Evolutionary conservation across 2,113 vertebrate genomes (phyloP), one percentile per base, ranked within the genome.

Genomic region (Antigone vipio): DNA sequence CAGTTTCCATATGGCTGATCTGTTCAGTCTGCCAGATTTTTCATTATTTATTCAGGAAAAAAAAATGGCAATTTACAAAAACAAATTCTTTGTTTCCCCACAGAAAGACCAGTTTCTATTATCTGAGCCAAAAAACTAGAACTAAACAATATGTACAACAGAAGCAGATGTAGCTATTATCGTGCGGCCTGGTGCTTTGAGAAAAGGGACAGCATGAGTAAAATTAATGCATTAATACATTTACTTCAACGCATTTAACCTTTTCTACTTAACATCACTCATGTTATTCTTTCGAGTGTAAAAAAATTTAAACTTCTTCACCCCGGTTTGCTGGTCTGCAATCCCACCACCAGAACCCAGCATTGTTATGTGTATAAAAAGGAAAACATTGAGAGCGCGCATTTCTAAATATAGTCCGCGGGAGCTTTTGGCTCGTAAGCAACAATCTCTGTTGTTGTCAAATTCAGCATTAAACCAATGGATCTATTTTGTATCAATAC

Each of bases 61-160:
- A 84, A 87, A 85, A 93, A 77, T 52, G 69, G 84, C 69, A 93
- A 96, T 97, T 96, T 97, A 95, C 93, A 81, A 96, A 95, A 97
- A 92, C 90, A 96, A 93, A 91, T 95, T 96, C 93, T 97, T 97
- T 97, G 95, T 88, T 97, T 96, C 93, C 93, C 84, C 95, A 93
- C 92, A 96, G 91, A 96, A 97, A 95, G 91, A 85, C 91, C 91
- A 89, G 88, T 96, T 96, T 83, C 95, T 97, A 94, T 92, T 94
- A 84, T 95, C 60, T 30, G 81, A 76, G 95, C 82, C 91, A 95
- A 94, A 89, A 94, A 94, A 20, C 56, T 68, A 49, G 94, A 89
- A 84, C 94, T 89, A 96, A 96, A 96, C 93, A 95, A 92, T 93
- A 88, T 82, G 86, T 85, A 84, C 77, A 96, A 96, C 92, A 97